Evolutionary conservation across 2,888 invertebrate species (phyloP).

Genomic region (Lottia scabra): DNA sequence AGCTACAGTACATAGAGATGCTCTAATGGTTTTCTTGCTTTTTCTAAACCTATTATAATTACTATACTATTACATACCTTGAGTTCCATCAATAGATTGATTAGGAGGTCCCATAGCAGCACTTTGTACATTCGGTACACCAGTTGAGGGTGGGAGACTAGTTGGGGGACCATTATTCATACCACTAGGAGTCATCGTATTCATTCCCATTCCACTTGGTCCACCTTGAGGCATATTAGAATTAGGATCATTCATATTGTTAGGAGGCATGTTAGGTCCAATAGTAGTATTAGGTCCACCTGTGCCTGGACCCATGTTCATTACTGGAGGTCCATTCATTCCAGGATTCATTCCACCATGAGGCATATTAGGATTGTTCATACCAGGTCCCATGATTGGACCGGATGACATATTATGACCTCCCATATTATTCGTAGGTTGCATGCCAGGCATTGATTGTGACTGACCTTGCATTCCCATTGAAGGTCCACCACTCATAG

Average conservation of each 20-base stretch:
- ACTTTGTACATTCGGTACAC: constrained; percentile 33
- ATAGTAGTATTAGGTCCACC: constrained; percentile 50
- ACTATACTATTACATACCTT: constrained; percentile 8
- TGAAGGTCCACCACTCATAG: constrained; percentile 32
- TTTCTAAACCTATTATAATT: too few species aligned
- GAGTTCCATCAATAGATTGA: constrained; percentile 35
- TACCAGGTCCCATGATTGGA: constrained; percentile 18
- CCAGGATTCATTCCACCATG: constrained; percentile 20
- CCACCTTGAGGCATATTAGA: constrained; percentile 20
- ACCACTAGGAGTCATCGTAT: constrained; percentile 17
- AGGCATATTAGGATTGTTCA: constrained; percentile 31
- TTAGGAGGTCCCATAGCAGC: constrained; percentile 37
- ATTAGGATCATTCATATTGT: constrained; percentile 22
- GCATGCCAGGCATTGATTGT: constrained; percentile 12
- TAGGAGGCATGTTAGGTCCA: constrained; percentile 28
- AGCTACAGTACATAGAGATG: too few species aligned
- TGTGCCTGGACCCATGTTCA: constrained; percentile 21
- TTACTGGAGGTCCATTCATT: constrained; percentile 38
- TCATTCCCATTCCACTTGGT: constrained; percentile 12
- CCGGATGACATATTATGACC: constrained; percentile 9
- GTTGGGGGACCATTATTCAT: constrained; percentile 19
- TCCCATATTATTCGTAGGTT: constrained; percentile 24
- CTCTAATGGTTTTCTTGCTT: too few species aligned
- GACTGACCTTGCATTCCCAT: constrained; percentile 26
- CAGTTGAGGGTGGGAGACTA: constrained; percentile 17